Evolutionary conservation across 2,797 vertebrate species (phyloP).

Genomic region (Hippopotamyrus pictus): DNA sequence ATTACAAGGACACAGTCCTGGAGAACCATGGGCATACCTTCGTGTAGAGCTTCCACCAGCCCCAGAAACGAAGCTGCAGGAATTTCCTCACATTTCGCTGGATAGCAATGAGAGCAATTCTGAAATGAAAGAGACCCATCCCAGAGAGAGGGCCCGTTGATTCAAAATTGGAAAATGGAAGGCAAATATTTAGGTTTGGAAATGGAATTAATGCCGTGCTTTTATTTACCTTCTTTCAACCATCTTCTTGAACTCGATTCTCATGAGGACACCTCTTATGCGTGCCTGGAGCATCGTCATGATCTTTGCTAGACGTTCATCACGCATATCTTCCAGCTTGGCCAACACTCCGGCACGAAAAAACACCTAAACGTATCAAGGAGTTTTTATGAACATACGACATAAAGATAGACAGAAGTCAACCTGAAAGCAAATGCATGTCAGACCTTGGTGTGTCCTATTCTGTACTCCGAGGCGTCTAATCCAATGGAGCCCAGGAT

Average conservation of each 20-base stretch:
- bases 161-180: not conserved
- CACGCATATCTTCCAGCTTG: conserved; percentile 58
- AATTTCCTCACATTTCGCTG: conserved; percentile 63
- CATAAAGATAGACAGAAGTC: not conserved
- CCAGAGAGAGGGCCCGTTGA: not conserved
- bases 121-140: conserved; percentile 30
- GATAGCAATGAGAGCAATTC: conserved; percentile 54
- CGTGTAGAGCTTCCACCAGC: conserved; percentile 64
- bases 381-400: not conserved
- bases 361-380: conserved; percentile 47
- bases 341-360: conserved; percentile 59
- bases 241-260: conserved; percentile 62
- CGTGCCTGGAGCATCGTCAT: conserved; percentile 52
- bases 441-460: conserved; percentile 53
- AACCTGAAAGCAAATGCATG: not conserved
- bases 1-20: not conserved
- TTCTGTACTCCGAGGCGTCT: conserved; percentile 55
- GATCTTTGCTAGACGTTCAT: conserved; percentile 59
- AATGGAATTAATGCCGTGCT: not conserved
- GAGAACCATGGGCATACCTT: conserved; percentile 40
- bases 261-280: conserved; percentile 53
- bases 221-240: conserved; percentile 53
- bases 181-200: not conserved
- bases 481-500: conserved; percentile 48
- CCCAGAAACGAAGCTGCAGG: conserved; percentile 60